Conservation (phyloP, 2,113 vertebrate species). For the Daboia siamensis region DNA sequence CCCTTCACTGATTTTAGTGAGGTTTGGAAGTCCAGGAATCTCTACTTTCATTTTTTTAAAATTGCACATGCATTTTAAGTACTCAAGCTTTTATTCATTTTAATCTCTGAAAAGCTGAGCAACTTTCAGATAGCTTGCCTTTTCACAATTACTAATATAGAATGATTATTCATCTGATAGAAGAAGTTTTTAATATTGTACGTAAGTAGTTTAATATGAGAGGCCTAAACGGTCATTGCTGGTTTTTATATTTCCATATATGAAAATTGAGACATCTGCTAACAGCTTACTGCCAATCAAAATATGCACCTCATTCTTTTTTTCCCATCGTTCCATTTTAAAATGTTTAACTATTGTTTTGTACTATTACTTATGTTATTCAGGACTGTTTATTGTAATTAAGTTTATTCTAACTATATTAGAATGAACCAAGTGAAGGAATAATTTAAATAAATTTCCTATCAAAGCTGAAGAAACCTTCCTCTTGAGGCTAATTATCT, state of each 20-base stretch:
- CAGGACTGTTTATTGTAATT: fast-evolving
- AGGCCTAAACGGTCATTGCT: background rate
- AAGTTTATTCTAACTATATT: background rate
- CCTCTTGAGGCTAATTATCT: background rate
- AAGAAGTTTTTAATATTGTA: background rate
- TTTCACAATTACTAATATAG: background rate
- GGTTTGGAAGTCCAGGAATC: background rate
- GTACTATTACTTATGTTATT: background rate
- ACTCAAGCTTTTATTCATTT: background rate
- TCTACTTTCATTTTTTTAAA: background rate
- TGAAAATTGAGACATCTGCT: background rate
- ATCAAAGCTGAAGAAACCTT: background rate
- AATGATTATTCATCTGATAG: background rate
- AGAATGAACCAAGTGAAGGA: background rate
- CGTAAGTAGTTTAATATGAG: background rate
- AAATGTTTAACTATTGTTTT: background rate
- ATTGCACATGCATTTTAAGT: background rate
- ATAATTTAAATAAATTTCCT: background rate
- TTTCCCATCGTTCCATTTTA: background rate
- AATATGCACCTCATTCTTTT: background rate
- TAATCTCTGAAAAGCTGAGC: background rate
- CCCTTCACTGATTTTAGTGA: background rate
- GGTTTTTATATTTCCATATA: background rate
- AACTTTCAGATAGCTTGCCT: background rate
- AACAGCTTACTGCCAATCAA: background rate